These are phyloP conservation scores for Pygmarrhopalites habei DNA, from an alignment of 1,140 invertebrate genomes.

Conservation along the genomic window DNA sequence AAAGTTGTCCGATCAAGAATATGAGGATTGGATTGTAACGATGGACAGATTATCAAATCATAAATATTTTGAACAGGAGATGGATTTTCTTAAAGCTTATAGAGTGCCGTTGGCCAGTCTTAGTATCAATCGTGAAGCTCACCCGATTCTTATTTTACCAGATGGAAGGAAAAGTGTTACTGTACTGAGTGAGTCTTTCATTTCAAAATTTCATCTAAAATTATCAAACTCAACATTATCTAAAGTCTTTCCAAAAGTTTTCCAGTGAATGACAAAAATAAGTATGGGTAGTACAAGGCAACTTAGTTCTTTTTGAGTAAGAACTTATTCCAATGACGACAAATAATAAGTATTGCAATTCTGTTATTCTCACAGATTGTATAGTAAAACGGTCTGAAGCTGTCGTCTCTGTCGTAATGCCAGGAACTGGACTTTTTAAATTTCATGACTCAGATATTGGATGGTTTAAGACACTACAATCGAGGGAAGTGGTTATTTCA, in stretches of 20 bases:
- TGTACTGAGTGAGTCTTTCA: slow-evolving; percentile 35
- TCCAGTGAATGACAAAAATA: neutral
- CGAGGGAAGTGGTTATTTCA: slow-evolving; percentile 55
- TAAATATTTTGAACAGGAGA: slow-evolving; percentile 52
- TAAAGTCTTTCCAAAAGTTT: neutral
- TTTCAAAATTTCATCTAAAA: slow-evolving; percentile 19
- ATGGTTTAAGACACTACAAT: slow-evolving; percentile 23
- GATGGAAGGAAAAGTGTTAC: slow-evolving; percentile 32
- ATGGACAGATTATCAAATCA: slow-evolving; percentile 63
- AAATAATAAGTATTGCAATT: slow-evolving; percentile 19
- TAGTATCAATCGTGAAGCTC: slow-evolving; percentile 46
- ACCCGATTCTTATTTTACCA: slow-evolving; percentile 39
- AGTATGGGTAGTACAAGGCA: neutral
- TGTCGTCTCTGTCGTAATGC: slow-evolving; percentile 57
- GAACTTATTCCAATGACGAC: slow-evolving; percentile 4
- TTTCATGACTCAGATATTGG: slow-evolving; percentile 61
- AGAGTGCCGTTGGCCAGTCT: slow-evolving; percentile 52
- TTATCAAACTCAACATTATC: neutral
- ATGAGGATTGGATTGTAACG: slow-evolving; percentile 62
- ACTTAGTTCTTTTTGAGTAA: neutral
- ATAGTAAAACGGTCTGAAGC: slow-evolving; percentile 62
- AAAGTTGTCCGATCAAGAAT: slow-evolving; percentile 58
- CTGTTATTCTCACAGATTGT: slow-evolving; percentile 56
- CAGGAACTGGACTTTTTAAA: slow-evolving; percentile 71
- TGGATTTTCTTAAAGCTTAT: slow-evolving; percentile 65